A percentile compares a stretch with the other conserved stretches of the same genome.
phyloP scores from a whole-genome alignment of 2,113 vertebrate species.

The Catagonus wagneri region DNA sequence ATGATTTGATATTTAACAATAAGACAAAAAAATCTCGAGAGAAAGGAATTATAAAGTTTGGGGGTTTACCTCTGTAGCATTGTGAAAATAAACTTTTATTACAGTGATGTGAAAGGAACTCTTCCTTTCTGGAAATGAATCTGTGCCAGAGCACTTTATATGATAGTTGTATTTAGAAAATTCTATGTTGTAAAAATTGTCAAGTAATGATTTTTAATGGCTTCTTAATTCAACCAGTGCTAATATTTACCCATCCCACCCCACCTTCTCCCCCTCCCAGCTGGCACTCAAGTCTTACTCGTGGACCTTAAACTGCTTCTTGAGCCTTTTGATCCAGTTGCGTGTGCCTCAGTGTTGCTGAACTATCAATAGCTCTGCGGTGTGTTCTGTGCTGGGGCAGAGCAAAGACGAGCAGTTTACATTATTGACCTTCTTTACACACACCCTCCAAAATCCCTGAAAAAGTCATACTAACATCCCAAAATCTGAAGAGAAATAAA shows the following conservation, averaged over 20 bases:
- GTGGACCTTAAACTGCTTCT: background rate
- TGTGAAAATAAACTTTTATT: slow-evolving; percentile 62
- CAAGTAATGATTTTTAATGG: background rate
- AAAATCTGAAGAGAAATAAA: background rate
- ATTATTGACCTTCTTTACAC: background rate
- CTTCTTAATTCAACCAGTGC: background rate
- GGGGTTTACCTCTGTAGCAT: background rate
- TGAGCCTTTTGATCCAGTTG: background rate
- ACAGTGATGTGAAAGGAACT: slow-evolving; percentile 47
- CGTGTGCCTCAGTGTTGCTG: background rate
- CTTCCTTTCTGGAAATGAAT: slow-evolving; percentile 48
- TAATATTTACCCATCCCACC: too few species aligned
- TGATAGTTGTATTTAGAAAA: background rate
- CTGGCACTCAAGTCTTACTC: background rate
- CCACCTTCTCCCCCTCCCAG: too few species aligned
- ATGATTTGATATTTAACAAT: slow-evolving; percentile 59
- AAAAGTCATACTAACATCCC: background rate
- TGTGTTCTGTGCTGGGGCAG: background rate
- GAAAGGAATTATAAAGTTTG: slow-evolving; percentile 51
- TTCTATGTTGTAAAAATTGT: background rate
- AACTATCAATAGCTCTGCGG: background rate
- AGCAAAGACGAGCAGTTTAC: background rate
- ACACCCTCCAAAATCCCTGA: background rate
- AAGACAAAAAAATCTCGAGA: background rate
- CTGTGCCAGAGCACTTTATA: background rate